phyloP scores from a whole-genome alignment of 2,888 invertebrate genomes.

The Harmothoe impar region DNA sequence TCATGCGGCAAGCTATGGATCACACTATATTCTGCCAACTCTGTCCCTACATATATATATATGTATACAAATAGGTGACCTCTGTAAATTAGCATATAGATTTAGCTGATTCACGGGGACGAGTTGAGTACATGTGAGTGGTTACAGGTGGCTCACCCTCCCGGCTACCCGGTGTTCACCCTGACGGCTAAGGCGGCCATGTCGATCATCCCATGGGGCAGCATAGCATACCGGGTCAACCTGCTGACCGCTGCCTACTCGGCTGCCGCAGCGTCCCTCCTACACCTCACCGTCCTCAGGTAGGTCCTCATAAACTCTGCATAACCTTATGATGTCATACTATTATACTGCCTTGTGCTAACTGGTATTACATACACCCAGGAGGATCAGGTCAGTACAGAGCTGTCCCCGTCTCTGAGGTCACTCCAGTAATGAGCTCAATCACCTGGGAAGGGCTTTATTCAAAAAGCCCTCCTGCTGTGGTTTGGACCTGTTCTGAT shows the following conservation, averaged over 20 bases:
- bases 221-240: constrained; percentile 80
- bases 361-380: not conserved
- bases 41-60: too few relatives aligned
- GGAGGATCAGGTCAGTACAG: too few relatives aligned
- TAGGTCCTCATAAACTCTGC: constrained; percentile 62
- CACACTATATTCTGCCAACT: too few relatives aligned
- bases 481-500: too few relatives aligned
- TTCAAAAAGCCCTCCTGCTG: too few relatives aligned
- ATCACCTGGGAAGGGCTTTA: too few relatives aligned
- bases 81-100: too few relatives aligned
- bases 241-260: constrained; percentile 76
- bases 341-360: not conserved
- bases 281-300: constrained; percentile 75
- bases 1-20: too few relatives aligned
- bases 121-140: not conserved
- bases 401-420: too few relatives aligned
- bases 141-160: constrained; percentile 81
- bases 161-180: constrained; percentile 82
- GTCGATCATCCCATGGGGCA: constrained; percentile 74
- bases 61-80: too few relatives aligned
- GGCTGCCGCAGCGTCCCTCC: constrained; percentile 73
- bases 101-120: too few relatives aligned
- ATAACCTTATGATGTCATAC: not conserved
- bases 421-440: too few relatives aligned
- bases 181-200: constrained; percentile 75